phyloP scores from a whole-genome alignment of 37 sponge, comb jelly and placozoan genomes.

The Beroe ovata region DNA sequence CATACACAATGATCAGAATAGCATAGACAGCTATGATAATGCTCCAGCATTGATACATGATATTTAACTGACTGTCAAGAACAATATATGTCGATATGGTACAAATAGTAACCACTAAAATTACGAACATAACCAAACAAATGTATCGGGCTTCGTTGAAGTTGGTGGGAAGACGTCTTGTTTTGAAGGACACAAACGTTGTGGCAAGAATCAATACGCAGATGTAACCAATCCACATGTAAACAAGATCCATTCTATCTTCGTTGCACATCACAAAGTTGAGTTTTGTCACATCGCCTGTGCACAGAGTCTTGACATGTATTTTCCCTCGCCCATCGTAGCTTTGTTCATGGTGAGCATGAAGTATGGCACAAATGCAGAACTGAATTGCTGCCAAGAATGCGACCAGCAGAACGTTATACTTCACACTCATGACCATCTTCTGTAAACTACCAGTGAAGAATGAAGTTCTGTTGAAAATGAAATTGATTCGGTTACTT shows the following conservation, averaged over 20 bases:
- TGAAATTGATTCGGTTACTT: slow-evolving; percentile 35
- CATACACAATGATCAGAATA: slow-evolving; percentile 11
- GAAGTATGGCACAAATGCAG: slow-evolving; percentile 3
- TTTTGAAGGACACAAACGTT: slow-evolving; percentile 33
- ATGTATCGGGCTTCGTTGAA: slow-evolving; percentile 60
- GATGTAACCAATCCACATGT: slow-evolving; percentile 59
- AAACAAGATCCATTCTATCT: slow-evolving; percentile 40
- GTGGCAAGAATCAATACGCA: slow-evolving; percentile 53
- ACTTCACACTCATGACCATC: slow-evolving; percentile 58
- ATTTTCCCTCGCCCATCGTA: neutral
- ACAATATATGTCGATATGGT: slow-evolving; percentile 23
- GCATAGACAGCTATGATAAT: slow-evolving; percentile 62
- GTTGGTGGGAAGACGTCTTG: slow-evolving; percentile 42
- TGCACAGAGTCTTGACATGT: slow-evolving; percentile 30
- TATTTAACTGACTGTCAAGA: neutral
- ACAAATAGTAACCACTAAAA: slow-evolving; percentile 33
- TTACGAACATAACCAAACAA: slow-evolving; percentile 59
- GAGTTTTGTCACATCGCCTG: neutral
- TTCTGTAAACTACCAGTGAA: slow-evolving; percentile 25
- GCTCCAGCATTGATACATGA: slow-evolving; percentile 63
- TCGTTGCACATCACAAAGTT: slow-evolving; percentile 66
- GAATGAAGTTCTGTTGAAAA: slow-evolving; percentile 43
- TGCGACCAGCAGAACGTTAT: slow-evolving; percentile 31
- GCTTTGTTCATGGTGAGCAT: slow-evolving; percentile 9
- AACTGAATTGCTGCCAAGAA: slow-evolving; percentile 42